Evolutionary conservation across 2,797 vertebrate species (phyloP).

Genomic region (Eupleurogrammus muticus): DNA sequence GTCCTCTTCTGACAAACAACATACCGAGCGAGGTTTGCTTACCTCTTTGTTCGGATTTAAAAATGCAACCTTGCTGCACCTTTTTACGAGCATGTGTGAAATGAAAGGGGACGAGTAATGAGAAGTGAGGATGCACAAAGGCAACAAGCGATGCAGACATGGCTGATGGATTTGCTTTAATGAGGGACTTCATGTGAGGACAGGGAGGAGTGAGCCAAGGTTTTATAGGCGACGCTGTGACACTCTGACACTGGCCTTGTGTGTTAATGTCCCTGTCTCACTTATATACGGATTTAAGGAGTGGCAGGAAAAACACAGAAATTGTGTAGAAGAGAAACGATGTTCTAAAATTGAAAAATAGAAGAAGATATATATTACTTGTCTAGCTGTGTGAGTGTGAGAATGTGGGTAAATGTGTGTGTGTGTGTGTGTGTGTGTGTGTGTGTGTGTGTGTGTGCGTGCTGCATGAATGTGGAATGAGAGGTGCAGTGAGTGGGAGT

Average conservation of each 20-base stretch:
- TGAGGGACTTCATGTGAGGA: constrained; percentile 28
- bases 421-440: not conserved
- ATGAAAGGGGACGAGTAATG: constrained; percentile 42
- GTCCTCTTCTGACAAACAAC: not conserved
- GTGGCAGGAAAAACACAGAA: constrained; percentile 1
- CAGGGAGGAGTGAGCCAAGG: constrained; percentile 25
- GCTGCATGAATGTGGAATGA: constrained; percentile 34
- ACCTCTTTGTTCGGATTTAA: constrained; percentile 21
- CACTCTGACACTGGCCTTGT: constrained; percentile 3
- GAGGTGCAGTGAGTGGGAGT: constrained; percentile 53
- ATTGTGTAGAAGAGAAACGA: constrained; percentile 8
- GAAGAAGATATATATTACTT: not conserved
- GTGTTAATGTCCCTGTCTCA: not conserved
- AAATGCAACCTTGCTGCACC: constrained; percentile 1
- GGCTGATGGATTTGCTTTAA: constrained; percentile 49
- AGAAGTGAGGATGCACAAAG: constrained; percentile 30
- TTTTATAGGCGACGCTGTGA: constrained; percentile 14
- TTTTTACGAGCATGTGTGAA: constrained; percentile 7
- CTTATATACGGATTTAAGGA: constrained; percentile 3
- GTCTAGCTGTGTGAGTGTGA: constrained; percentile 16
- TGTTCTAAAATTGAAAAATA: constrained; percentile 10
- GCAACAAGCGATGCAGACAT: constrained; percentile 33
- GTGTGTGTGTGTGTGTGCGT: constrained; percentile 23
- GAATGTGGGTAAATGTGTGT: constrained; percentile 1
- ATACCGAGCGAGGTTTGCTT: not conserved